Evolutionary conservation across 2,797 vertebrate genomes (phyloP).

Genomic region (Enteromius argenteus): DNA sequence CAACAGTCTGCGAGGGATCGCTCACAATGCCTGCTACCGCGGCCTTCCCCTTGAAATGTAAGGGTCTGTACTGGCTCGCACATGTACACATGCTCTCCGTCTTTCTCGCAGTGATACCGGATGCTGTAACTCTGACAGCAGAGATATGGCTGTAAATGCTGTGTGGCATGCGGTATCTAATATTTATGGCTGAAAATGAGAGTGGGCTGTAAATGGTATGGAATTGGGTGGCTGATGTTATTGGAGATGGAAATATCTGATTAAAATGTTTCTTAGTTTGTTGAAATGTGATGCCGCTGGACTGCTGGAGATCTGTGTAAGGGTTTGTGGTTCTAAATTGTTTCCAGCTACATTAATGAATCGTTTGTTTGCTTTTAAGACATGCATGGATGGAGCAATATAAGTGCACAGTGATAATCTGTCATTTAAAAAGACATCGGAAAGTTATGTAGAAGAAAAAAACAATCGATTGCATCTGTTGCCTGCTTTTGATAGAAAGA

Average conservation of each 20-base stretch:
- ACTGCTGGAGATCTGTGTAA: neutral
- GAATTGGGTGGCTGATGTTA: neutral
- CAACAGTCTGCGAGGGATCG: constrained; percentile 67
- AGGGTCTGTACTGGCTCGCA: constrained; percentile 4
- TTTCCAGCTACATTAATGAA: neutral
- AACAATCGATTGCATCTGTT: constrained; percentile 13
- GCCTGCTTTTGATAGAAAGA: neutral
- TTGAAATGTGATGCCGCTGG: neutral
- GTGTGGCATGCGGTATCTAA: constrained; percentile 21
- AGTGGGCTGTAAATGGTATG: neutral
- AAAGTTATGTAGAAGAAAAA: neutral
- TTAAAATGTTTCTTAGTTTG: neutral
- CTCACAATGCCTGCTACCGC: constrained; percentile 38
- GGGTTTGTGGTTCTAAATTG: neutral
- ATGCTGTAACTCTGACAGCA: constrained; percentile 35
- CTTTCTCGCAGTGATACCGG: constrained; percentile 31
- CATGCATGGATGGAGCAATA: neutral
- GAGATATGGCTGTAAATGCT: constrained; percentile 36
- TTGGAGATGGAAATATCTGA: constrained; percentile 4
- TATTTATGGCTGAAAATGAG: constrained; percentile 42
- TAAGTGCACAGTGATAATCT: neutral
- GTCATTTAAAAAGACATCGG: neutral
- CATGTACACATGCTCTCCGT: neutral
- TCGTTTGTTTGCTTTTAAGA: neutral
- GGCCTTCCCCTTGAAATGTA: constrained; percentile 48